Evolutionary conservation across 2,797 vertebrate species (phyloP), one percentile per base, ranked within the genome.

Genomic region (Trachops cirrhosus): DNA sequence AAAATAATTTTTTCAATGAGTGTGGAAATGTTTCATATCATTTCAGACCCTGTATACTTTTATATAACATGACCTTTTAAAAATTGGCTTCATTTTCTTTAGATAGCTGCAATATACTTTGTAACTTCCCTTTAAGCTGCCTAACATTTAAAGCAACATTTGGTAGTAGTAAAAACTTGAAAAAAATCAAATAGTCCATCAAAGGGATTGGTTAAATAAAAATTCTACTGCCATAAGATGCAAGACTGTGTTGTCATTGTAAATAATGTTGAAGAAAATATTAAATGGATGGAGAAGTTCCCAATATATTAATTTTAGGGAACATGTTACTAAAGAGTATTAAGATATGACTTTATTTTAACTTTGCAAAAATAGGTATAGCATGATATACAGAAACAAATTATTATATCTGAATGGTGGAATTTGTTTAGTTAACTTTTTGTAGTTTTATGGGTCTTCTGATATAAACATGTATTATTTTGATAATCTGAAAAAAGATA

Each of bases 241-340:
- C 24, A 90, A 41, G 11, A 78, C 22, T 39, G 50, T 4, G 12
- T 16, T 87, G 18, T 26, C 24, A 79, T 24, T 92, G 34, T 91
- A 95, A 96, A 88, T 78, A 73, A 77, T 70, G 26, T 41, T 92
- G 39, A 64, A 48, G 18, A 74, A 93, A 18, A 77, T 46, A 9
- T 91, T 96, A 57, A 93, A 89, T 52, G 8, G 22, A 46, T 57
- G 39, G 10, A 57, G 11, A 93, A 79, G 92, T 74, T 91, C 11
- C 67, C 5, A 86, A 75, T 2, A 95, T 12, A 77, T 82, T 77
- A 89, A 86, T 91, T 96, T 96, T 86, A 84, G 50, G n/a, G 75
- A 75, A 7, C 22, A 77, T 6, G 2, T 89, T 92, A 48, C 50
- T 92, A 94, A 88, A 90, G 34, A 73, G 3, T 48, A 87, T 64